phyloP scores from a whole-genome alignment of 1,140 invertebrate genomes.

The Heliconius eleuchia region DNA sequence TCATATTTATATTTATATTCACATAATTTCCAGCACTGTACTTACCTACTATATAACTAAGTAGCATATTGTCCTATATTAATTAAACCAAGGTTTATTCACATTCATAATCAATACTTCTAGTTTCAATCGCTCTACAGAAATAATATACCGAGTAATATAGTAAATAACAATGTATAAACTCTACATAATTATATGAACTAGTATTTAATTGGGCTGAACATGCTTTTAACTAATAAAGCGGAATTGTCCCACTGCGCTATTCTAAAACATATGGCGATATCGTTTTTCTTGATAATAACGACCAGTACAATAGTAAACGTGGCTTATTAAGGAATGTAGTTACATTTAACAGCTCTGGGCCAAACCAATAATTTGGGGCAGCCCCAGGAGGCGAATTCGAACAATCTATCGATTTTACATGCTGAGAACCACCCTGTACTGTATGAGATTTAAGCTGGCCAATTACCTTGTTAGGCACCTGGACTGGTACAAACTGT shows the following conservation, averaged over 20 bases:
- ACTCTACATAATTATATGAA: conserved; percentile 13
- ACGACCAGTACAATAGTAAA: conserved; percentile 59
- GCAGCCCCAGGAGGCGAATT: conserved; percentile 59
- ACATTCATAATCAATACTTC: no score
- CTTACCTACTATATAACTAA: no score
- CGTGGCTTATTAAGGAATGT: conserved; percentile 72
- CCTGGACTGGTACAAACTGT: conserved; percentile 19
- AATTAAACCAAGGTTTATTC: no score
- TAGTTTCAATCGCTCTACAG: no score
- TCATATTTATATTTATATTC: no score
- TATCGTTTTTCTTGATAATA: conserved; percentile 50
- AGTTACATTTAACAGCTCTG: conserved; percentile 69
- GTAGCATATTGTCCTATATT: no score
- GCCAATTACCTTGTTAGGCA: conserved; percentile 40
- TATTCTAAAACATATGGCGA: conserved; percentile 49
- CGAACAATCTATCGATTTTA: conserved; percentile 62
- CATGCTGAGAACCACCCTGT: conserved; percentile 62
- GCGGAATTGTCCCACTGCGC: conserved; percentile 21
- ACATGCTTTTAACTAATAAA: conserved; percentile 19
- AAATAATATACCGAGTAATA: neutral
- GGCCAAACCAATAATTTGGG: conserved; percentile 75
- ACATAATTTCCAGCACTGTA: no score
- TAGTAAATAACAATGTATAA: neutral
- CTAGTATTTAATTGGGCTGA: neutral
- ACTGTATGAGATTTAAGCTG: conserved; percentile 54